Evolutionary conservation across 2,888 invertebrate species (phyloP).

Genomic region (Craniophora ligustri): DNA sequence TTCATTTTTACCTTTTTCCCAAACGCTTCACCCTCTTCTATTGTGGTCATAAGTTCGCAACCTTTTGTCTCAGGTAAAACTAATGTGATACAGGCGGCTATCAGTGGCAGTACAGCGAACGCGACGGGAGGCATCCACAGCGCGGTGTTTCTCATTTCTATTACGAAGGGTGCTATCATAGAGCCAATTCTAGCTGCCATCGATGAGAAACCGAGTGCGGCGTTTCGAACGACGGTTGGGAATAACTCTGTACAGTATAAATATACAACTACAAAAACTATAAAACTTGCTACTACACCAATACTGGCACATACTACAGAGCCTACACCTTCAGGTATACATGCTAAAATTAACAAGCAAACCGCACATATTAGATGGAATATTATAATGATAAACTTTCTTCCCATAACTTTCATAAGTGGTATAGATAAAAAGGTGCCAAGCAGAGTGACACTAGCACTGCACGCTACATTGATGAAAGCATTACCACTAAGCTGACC

Average conservation of each 20-base stretch:
- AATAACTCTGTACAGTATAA: conserved; percentile 96
- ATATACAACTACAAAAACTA: conserved; percentile 95
- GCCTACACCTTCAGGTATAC: conserved; percentile 78
- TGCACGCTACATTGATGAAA: conserved; percentile 94
- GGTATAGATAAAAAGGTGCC: conserved; percentile 90
- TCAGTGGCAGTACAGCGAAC: conserved; percentile 91
- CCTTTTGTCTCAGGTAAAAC: conserved; percentile 94
- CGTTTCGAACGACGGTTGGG: conserved; percentile 96
- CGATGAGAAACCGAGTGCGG: conserved; percentile 96
- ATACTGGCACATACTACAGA: conserved; percentile 90
- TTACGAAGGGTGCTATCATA: conserved; percentile 94
- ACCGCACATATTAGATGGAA: conserved; percentile 90
- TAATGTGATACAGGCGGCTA: conserved; percentile 86
- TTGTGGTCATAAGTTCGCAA: conserved; percentile 92
- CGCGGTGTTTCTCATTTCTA: conserved; percentile 85
- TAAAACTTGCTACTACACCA: conserved; percentile 94
- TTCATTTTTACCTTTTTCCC: conserved; percentile 60
- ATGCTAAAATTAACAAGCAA: conserved; percentile 89
- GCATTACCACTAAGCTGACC: conserved; percentile 93
- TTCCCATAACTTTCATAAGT: conserved; percentile 90
- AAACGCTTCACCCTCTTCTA: conserved; percentile 93
- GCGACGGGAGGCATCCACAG: conserved; percentile 91
- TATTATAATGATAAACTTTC: conserved; percentile 90
- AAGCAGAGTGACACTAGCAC: conserved; percentile 90
- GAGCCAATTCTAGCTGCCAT: conserved; percentile 96